Evolutionary conservation across 1,140 invertebrate genomes (phyloP).

Genomic region (Pygmarrhopalites habei): DNA sequence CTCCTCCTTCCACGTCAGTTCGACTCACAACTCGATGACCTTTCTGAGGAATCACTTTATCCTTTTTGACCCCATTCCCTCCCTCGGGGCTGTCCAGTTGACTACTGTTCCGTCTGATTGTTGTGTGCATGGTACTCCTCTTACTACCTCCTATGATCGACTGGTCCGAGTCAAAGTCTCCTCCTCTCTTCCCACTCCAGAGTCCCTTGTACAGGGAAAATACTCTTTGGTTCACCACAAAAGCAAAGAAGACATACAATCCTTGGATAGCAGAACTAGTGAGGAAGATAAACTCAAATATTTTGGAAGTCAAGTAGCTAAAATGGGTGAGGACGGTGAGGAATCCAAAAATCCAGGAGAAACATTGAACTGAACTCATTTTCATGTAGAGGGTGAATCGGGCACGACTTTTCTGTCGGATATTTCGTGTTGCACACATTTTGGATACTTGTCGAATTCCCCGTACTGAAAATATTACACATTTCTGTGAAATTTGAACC

Average conservation of each 20-base stretch:
- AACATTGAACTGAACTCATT: constrained; percentile 3
- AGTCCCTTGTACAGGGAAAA: background rate
- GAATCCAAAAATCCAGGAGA: constrained; percentile 13
- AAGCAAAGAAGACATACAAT: constrained; percentile 10
- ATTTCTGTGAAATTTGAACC: too few species aligned
- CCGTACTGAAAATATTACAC: too few species aligned
- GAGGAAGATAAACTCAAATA: constrained; percentile 10
- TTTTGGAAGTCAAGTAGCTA: background rate
- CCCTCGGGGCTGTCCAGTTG: background rate
- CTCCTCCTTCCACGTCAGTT: background rate
- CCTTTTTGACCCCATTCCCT: too few species aligned
- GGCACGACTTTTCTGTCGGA: background rate
- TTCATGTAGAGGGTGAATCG: background rate
- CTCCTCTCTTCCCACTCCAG: background rate
- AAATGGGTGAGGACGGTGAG: background rate
- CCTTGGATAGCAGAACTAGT: constrained; percentile 1
- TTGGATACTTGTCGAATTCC: background rate
- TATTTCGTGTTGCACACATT: background rate
- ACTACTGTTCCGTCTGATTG: background rate
- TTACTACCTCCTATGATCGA: background rate
- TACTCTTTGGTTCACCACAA: background rate
- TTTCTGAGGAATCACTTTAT: too few species aligned
- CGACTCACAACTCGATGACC: too few species aligned
- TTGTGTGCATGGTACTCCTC: background rate
- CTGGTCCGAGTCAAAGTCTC: background rate